Evolutionary conservation across 2,113 vertebrate genomes (phyloP), one percentile per base, ranked within the genome.

Genomic region (Rhinolophus ferrumequinum): DNA sequence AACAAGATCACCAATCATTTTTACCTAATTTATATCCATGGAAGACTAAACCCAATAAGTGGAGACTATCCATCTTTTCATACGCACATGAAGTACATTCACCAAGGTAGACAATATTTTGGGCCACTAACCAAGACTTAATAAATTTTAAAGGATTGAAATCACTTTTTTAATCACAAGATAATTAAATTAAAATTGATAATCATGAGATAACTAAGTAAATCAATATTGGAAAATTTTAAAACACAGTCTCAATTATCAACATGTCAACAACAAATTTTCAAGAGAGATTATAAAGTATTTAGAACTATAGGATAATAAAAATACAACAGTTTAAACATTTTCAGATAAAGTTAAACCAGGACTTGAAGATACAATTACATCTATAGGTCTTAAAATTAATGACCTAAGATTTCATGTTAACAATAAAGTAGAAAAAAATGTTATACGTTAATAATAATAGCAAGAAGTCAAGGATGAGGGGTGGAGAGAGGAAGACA

Each of bases 141-240:
- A 64, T 72, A 69, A 11, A 62, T 90, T 82, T 87, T 69, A 82
- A 82, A 76, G 44, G 6, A 64, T 10, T 56, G 11, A 44, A 44
- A 44, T 44, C 41, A 44, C 6, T 52, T 54, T 94, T 84, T 88
- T 21, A 18, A 33, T 21, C 8, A 82, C 2, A 52, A 28, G 19
- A 72, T 30, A 82, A 83, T 47, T 52, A 70, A 94, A 80, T 94
- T 60, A 64, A 91, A 88, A 66, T 67, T 9, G 75, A 66, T 73
- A 72, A 30, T 30, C 6, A 87, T 30, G 11, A 77, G 3, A 35
- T 89, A 84, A 44, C 41, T 79, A 56, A 18, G 38, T 44, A 76
- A 72, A 28, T 22, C 30, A 87, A 19, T 47, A 38, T n/a, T 77
- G 14, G 11, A 58, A 95, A 60, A n/a, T 15, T 67, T 67, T 28